Base-by-base conservation (phyloP, 1,140 invertebrate species). In the Diploscapter pachys region DNA sequence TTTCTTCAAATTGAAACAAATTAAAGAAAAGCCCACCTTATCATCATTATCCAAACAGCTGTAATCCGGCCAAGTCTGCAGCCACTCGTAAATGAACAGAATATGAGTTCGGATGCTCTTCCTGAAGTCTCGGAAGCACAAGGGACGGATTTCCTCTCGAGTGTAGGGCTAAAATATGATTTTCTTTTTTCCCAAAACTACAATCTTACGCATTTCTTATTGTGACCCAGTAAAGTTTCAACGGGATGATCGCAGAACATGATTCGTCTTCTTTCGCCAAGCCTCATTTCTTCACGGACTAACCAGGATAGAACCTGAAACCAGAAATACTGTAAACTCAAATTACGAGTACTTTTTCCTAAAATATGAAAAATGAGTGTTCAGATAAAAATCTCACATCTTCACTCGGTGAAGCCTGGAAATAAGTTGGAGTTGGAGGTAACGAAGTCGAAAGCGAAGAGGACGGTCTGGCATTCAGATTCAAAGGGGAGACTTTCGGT, bases 71-170 rank as follows among this genome's bases (percentile, higher is more conserved):
- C 83, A 84, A 9, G 76, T 76, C 57, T 85, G 78, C 4, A 84
- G 75, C 83, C 83, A 84, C 75, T 84, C 83, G 66, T 80, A 82
- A 61, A 86, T 80, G n/a, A 86, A 63, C 6, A 84, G 72, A 73
- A 84, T 84, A 63, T 86, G 82, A 6, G 77, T 86, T 68, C 85
- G 77, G 51, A 84, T 86, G 5, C 79, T 85, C n/a, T 78, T 76
- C 49, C 82, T 74, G 59, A 85, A 84, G 52, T 76, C 76, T 11
- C 79, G 77, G 55, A 84, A 84, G 4, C 54, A 59, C 50, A 84
- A 62, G 5, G 83, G 83, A 63, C 78, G 79, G 52, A 84, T 85
- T 63, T 84, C 83, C 0, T 80, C 77, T 57, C 56, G 64, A 48
- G 75, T 78, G 72, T 75, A 84, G 4, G 82, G 81, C 82, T 83